Conservation (phyloP, 2,888 invertebrate genomes). For the Poecilobothrus nobilitatus region DNA sequence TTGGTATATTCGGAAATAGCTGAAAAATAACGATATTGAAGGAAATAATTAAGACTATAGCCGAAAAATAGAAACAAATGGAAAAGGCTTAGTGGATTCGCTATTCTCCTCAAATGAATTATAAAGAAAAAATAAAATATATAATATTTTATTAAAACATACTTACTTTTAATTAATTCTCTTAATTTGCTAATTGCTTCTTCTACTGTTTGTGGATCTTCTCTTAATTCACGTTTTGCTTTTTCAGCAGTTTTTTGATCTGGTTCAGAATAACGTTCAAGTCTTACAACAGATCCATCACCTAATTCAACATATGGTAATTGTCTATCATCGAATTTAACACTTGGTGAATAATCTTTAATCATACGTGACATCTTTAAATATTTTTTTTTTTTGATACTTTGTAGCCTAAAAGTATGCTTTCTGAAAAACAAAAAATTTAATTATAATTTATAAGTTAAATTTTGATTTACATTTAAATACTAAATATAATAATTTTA, state of each 20-base stretch:
- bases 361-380: neutral
- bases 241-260: conserved; percentile 52
- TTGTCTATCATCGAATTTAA: conserved; percentile 49
- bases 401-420: too few relatives aligned
- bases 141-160: too few relatives aligned
- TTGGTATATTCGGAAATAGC: too few relatives aligned
- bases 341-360: conserved; percentile 26
- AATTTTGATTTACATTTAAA: neutral
- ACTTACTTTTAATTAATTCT: conserved; percentile 47
- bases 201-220: conserved; percentile 57
- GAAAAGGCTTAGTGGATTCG: too few relatives aligned
- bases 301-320: conserved; percentile 57
- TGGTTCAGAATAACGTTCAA: conserved; percentile 54
- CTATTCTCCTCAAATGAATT: too few relatives aligned
- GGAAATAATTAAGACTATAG: too few relatives aligned
- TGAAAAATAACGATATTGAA: too few relatives aligned
- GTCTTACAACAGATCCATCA: conserved; percentile 46
- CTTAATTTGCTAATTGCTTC: conserved; percentile 51
- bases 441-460: neutral
- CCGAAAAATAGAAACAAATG: too few relatives aligned
- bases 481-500: too few relatives aligned
- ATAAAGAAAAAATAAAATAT: too few relatives aligned
- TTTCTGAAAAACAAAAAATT: neutral
- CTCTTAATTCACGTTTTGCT: conserved; percentile 60
- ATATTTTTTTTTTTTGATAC: too few relatives aligned